Evolutionary conservation across 2,113 vertebrate genomes (phyloP), one percentile per base, ranked within the genome.

Genomic region (Xenopus laevis): DNA sequence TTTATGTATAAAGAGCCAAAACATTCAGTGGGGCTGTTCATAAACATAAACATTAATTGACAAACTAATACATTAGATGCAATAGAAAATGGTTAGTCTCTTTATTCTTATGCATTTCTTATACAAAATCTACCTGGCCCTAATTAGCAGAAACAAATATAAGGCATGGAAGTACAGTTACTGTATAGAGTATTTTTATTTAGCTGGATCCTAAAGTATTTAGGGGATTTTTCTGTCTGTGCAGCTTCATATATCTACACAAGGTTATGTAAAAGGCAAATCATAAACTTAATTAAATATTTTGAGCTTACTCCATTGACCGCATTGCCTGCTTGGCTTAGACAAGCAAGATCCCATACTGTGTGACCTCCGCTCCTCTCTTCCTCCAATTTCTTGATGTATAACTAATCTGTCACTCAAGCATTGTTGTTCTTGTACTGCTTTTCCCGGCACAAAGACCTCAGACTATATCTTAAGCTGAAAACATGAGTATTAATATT

Each of bases 401-500:
- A 68, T 61, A 61, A 75, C 65, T 23, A 58, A 68, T n/a, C 46
- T 61, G 55, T 52, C 65, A 50, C 23, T 68, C 44, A 74, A 13
- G 46, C 7, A n/a, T 12, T 10, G 0, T 44, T 20, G 9, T 61
- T 67, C 45, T 30, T 47, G 23, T 61, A 61, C 33, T 59, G 15
- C 23, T 30, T 59, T 45, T n/a, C 20, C 59, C 17, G 44, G 57
- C 17, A 66, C 59, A 50, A 67, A 52, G n/a, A 67, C 16, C 65
- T 53, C 20, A 40, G 5, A 44, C 52, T 66, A 30, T 58, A 46
- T 73, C 66, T 66, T 15, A 46, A 18, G 13, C 33, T 46, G 40
- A 27, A 27, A 58, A 73, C 33, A 73, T 20, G 60, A 23, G n/a
- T 47, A 66, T 68, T 75, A 68, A 75, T 75, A 68, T 75, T 75